Evolutionary conservation across 1,140 invertebrate species (phyloP), one percentile per base, ranked within the genome.

Genomic region (Sitophilus oryzae): DNA sequence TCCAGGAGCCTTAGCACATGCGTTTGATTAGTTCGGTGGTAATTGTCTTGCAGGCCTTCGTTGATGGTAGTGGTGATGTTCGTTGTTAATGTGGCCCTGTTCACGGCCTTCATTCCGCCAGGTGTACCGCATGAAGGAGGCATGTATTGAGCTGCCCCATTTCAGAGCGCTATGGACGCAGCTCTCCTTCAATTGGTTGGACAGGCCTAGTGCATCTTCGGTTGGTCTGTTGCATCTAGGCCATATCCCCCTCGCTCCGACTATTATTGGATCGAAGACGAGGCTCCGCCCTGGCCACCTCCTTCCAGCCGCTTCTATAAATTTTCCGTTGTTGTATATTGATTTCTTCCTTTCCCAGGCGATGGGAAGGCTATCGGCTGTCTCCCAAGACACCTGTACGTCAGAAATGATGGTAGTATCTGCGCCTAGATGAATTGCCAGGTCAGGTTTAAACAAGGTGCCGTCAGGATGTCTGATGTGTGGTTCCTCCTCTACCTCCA

Each of bases 341-440:
- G 36, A n/a, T 1, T 8, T 2, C 8, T 38, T 38, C 3, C 18
- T n/a, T n/a, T 1, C 10, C 3, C 36, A n/a, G 1, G 9, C 10
- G 1, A 38, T 1, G 3, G 36, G 1, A 1, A 38, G 11, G 1
- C 1, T n/a, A n/a, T 38, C 36, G 14, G 43, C 19, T 2, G 38
- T 48, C 23, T 60, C 61, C 61, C 51, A 63, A n/a, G 49, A 55
- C 9, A 62, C 52, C 38, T 57, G 54, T 10, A 60, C 41, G 37
- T 56, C 54, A 25, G 16, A 10, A 6, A 56, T 18, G 3, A 58
- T 16, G 15, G 42, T 34, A 2, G 16, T 38, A 10, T 15, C 16
- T 20, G 22, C 42, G 2, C 22, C 14, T 2, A 20, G 10, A 30
- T 46, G 51, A 4, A 57, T 19, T 0, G 47, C 36, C 21, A 58